Evolutionary conservation across 2,888 invertebrate species (phyloP).

Genomic region (Ectobius pallidus): DNA sequence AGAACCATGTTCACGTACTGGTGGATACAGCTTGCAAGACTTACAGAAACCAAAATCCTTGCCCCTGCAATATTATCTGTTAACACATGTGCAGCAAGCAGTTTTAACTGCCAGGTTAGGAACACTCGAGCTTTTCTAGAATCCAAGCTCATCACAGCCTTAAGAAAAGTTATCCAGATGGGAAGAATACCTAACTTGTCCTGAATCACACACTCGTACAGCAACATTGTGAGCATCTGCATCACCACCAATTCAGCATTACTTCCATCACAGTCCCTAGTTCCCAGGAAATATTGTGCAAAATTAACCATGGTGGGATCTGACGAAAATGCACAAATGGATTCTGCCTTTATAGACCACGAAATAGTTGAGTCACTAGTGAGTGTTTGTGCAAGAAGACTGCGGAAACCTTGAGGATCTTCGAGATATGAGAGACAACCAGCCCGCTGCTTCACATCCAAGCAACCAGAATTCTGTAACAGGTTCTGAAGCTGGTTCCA

Average conservation of each 20-base stretch:
- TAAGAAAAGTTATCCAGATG: conserved; percentile 71
- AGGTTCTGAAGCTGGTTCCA: conserved; percentile 81
- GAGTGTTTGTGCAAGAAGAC: conserved; percentile 78
- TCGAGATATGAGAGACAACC: conserved; percentile 86
- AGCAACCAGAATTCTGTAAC: conserved; percentile 68
- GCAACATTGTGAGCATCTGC: conserved; percentile 68
- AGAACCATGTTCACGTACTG: conserved; percentile 62
- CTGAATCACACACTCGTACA: conserved; percentile 80
- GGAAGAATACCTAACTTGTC: conserved; percentile 79
- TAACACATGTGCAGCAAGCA: conserved; percentile 64
- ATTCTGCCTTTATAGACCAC: conserved; percentile 67
- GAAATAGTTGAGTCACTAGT: conserved; percentile 73
- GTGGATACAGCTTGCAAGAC: conserved; percentile 66
- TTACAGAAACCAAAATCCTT: conserved; percentile 63
- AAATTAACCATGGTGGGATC: conserved; percentile 74
- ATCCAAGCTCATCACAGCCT: conserved; percentile 64
- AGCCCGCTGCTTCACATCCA: conserved; percentile 88
- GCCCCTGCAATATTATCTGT: conserved; percentile 46
- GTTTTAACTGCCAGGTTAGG: conserved; percentile 78
- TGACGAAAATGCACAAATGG: conserved; percentile 76
- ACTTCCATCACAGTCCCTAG: conserved; percentile 46
- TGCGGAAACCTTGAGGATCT: conserved; percentile 82
- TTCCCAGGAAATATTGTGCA: conserved; percentile 67
- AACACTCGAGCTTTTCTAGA: conserved; percentile 58
- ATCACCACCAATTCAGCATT: conserved; percentile 57